Conservation (phyloP, 2,888 invertebrate species). For the Allophyes oxyacanthae region DNA sequence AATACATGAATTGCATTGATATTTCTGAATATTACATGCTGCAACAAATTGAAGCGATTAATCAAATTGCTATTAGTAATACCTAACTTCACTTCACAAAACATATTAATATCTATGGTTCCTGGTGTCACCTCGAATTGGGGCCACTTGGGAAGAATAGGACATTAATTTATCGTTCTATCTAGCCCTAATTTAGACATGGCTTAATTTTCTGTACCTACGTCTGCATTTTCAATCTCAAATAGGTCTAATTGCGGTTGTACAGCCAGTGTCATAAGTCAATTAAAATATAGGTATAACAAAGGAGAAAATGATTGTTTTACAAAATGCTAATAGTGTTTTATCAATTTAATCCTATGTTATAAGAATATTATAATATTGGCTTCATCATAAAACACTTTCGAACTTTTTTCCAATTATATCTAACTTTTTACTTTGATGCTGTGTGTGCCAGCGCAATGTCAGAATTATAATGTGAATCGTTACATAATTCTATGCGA, state of each 20-base stretch:
- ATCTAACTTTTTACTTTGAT: too few relatives aligned
- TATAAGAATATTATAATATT: too few relatives aligned
- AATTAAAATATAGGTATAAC: too few relatives aligned
- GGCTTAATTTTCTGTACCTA: conserved; percentile 19
- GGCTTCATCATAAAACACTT: too few relatives aligned
- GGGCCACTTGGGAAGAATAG: conserved; percentile 37
- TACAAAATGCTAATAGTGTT: too few relatives aligned
- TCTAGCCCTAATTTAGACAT: conserved; percentile 36
- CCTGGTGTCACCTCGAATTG: conserved; percentile 44
- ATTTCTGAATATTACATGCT: conserved; percentile 12
- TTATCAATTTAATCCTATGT: too few relatives aligned
- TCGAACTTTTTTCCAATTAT: too few relatives aligned
- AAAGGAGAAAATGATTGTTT: too few relatives aligned
- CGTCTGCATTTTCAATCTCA: not conserved
- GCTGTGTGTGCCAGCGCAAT: too few relatives aligned
- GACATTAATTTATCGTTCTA: conserved; percentile 41
- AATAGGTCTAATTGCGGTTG: not conserved
- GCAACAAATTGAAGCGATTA: conserved; percentile 30
- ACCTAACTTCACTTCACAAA: conserved; percentile 22
- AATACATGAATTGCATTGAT: conserved; percentile 1
- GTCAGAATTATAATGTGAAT: too few relatives aligned
- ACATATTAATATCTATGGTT: conserved; percentile 49
- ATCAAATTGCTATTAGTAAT: conserved; percentile 42
- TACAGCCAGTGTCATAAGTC: too few relatives aligned
- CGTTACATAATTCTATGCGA: too few relatives aligned